Percentiles rank a stretch among this genome's conserved stretches.
Conservation (phyloP, 1,140 invertebrate species). For the Drosophila tani region DNA sequence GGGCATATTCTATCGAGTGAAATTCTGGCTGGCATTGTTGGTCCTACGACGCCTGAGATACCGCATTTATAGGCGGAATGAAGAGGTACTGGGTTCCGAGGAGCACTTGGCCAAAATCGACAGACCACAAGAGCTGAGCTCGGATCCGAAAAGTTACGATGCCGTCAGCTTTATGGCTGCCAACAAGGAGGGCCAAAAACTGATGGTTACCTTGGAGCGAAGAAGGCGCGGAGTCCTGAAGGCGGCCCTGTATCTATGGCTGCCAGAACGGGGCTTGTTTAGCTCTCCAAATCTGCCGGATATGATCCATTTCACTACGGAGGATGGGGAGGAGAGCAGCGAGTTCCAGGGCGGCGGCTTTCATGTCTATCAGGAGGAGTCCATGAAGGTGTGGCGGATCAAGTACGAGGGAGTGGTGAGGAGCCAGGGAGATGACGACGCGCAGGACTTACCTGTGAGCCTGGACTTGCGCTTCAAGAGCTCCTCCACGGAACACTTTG, state of each 20-base stretch:
- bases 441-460: slow-evolving; percentile 37
- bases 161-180: slow-evolving; percentile 79
- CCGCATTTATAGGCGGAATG: slow-evolving; percentile 65
- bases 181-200: slow-evolving; percentile 60
- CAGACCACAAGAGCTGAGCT: slow-evolving; percentile 56
- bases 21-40: slow-evolving; percentile 65
- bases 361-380: slow-evolving; percentile 67
- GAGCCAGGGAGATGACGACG: neutral
- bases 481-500: slow-evolving; percentile 57
- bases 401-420: slow-evolving; percentile 60
- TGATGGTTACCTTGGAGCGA: slow-evolving; percentile 71
- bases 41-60: slow-evolving; percentile 67
- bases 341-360: slow-evolving; percentile 76
- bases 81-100: slow-evolving; percentile 48
- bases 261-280: slow-evolving; percentile 55
- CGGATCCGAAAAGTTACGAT: slow-evolving; percentile 77
- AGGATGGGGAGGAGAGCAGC: slow-evolving; percentile 60
- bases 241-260: slow-evolving; percentile 70
- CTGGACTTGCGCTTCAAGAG: slow-evolving; percentile 65
- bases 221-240: slow-evolving; percentile 68
- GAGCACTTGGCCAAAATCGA: slow-evolving; percentile 63
- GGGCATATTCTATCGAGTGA: slow-evolving; percentile 69
- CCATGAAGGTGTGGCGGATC: slow-evolving; percentile 70
- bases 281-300: slow-evolving; percentile 70
- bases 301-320: slow-evolving; percentile 77